These are phyloP conservation scores for Trididemnum nubilum DNA, from an alignment of 23 tunicate genomes.

Conservation along the genomic window DNA sequence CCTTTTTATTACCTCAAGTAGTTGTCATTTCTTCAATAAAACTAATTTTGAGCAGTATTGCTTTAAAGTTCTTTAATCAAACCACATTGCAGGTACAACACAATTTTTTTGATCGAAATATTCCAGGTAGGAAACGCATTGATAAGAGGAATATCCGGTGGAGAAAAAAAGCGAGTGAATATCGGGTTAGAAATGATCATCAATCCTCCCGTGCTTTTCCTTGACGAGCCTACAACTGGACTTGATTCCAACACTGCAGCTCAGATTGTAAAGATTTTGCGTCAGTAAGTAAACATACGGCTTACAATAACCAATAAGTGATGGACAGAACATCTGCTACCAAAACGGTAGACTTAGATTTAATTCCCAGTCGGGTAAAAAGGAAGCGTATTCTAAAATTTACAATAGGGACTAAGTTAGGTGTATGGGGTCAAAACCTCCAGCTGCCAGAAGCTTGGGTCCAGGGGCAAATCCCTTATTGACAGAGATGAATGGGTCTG, in stretches of 20 bases:
- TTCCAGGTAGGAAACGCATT: slow-evolving; percentile 86
- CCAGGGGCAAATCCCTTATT: no score
- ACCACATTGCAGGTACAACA: no score
- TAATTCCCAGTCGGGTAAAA: no score
- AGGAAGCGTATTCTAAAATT: no score
- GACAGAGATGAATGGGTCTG: no score
- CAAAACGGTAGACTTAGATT: no score
- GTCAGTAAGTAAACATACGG: slow-evolving; percentile 29
- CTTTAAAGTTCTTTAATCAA: no score
- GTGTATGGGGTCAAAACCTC: no score
- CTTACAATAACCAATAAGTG: background rate
- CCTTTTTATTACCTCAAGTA: background rate
- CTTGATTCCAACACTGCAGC: slow-evolving; percentile 92
- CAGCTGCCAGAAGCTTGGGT: no score
- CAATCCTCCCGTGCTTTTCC: slow-evolving; percentile 91
- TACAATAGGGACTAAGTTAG: no score
- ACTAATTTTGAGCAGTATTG: background rate
- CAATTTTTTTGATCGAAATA: no score
- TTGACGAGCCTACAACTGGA: slow-evolving; percentile 94
- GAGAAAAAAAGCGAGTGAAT: slow-evolving; percentile 86
- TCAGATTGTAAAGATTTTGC: slow-evolving; percentile 61
- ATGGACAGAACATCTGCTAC: no score
- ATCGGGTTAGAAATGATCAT: slow-evolving; percentile 93
- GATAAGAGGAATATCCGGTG: slow-evolving; percentile 84
- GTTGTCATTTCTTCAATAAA: background rate